A percentile compares a stretch with the other conserved stretches of the same genome.
Evolutionary conservation across 2,888 invertebrate genomes (phyloP).

Genomic region (Acanthoscelides obtectus): DNA sequence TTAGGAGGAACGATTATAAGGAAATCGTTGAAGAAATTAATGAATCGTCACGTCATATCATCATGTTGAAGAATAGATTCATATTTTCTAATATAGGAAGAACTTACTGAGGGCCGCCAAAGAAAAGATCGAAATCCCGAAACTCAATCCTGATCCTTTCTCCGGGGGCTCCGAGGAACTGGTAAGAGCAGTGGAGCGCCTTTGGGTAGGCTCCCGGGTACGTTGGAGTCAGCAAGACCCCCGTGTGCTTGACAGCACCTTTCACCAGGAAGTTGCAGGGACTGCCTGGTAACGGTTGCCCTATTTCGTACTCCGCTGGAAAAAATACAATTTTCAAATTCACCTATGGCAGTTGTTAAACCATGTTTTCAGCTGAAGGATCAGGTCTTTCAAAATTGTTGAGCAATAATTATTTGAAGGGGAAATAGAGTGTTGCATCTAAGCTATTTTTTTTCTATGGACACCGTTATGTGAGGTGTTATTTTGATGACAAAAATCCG

Average conservation of each 20-base stretch:
- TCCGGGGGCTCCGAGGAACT: conserved; percentile 83
- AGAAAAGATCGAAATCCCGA: conserved; percentile 97
- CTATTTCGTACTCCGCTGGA: conserved; percentile 88
- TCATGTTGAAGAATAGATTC: too few relatives aligned
- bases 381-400: too few relatives aligned
- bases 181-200: conserved; percentile 88
- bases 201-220: conserved; percentile 99
- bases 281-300: conserved; percentile 73
- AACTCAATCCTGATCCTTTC: conserved; percentile 94
- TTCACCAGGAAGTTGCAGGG: conserved; percentile 87
- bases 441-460: too few relatives aligned
- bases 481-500: too few relatives aligned
- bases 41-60: too few relatives aligned
- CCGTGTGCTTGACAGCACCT: conserved; percentile 66
- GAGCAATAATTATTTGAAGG: neutral
- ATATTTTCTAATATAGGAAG: conserved; percentile 45
- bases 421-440: neutral
- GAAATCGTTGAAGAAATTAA: too few relatives aligned
- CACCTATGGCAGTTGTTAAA: too few relatives aligned
- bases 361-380: too few relatives aligned
- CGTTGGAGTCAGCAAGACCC: conserved; percentile 91
- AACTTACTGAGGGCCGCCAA: conserved; percentile 95
- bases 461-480: too few relatives aligned
- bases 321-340: conserved; percentile 16
- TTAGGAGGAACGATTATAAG: too few relatives aligned